Conservation (phyloP, 2,113 vertebrate species). For the Eleginops maclovinus region DNA sequence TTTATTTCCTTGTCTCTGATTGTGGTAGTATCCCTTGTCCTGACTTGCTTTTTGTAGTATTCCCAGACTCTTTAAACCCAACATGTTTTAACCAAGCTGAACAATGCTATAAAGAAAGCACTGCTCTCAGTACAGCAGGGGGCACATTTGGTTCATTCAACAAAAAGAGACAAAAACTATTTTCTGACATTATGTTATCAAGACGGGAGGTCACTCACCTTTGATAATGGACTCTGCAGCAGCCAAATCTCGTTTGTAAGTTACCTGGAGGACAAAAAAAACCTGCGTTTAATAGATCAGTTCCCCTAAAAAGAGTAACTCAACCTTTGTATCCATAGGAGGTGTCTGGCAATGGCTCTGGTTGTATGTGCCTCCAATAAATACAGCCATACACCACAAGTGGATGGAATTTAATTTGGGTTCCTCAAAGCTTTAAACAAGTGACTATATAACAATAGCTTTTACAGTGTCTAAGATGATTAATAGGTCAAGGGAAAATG, state of each 20-base stretch:
- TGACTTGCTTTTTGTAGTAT: constrained; percentile 65
- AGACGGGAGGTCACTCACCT: constrained; percentile 85
- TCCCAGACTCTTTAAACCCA: constrained; percentile 56
- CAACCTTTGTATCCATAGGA: neutral
- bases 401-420: neutral
- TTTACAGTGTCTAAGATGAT: neutral
- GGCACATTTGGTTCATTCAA: constrained; percentile 47
- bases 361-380: neutral
- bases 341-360: neutral
- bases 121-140: constrained; percentile 28
- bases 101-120: constrained; percentile 55
- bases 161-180: constrained; percentile 37
- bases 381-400: no score
- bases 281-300: neutral
- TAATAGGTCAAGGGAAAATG: neutral
- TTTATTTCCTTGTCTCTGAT: constrained; percentile 66
- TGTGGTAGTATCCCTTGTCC: constrained; percentile 66
- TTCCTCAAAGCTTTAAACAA: neutral
- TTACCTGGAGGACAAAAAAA: constrained; percentile 90
- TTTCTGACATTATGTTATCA: constrained; percentile 15
- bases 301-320: neutral
- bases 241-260: constrained; percentile 94
- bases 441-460: neutral
- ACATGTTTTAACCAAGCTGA: constrained; percentile 53
- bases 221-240: constrained; percentile 95